Conservation (phyloP, 1,140 invertebrate species). For the Macrocentrus cingulum region DNA sequence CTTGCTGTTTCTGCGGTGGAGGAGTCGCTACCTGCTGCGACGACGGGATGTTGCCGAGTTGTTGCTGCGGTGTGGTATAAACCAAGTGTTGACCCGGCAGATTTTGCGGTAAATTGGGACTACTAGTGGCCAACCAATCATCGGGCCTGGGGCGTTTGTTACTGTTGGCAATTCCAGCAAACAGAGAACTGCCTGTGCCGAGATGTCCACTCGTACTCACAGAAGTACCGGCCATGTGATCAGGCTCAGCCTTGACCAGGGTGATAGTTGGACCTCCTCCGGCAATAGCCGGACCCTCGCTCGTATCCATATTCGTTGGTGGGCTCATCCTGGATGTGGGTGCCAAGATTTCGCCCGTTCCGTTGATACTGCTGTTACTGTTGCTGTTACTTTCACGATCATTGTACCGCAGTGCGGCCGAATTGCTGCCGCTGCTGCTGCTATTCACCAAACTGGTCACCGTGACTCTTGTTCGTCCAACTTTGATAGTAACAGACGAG, state of each 20-base stretch:
- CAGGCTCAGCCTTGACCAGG: conserved; percentile 50
- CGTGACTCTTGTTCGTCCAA: conserved; percentile 39
- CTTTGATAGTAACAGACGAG: conserved; percentile 31
- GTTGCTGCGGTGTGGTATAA: conserved; percentile 65
- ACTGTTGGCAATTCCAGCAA: conserved; percentile 41
- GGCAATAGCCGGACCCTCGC: conserved; percentile 31
- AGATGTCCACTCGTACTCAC: conserved; percentile 35
- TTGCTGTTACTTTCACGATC: conserved; percentile 41
- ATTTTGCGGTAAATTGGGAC: conserved; percentile 62
- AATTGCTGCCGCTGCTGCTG: conserved; percentile 40
- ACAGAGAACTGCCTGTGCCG: conserved; percentile 37
- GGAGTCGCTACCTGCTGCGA: conserved; percentile 15
- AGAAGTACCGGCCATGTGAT: conserved; percentile 44
- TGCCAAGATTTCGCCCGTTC: conserved; percentile 25
- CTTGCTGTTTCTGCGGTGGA: conserved; percentile 10
- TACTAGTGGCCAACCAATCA: conserved; percentile 66
- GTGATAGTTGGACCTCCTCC: conserved; percentile 33
- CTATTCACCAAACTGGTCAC: conserved; percentile 53
- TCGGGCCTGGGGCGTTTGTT: conserved; percentile 57
- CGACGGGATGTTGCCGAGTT: conserved; percentile 56
- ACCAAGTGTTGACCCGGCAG: conserved; percentile 59
- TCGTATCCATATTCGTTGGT: conserved; percentile 36
- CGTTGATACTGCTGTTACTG: background rate
- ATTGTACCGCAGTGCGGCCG: conserved; percentile 53
- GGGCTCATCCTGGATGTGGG: conserved; percentile 32